A percentile compares a stretch with the other conserved stretches of the same genome.
Evolutionary conservation across 2,797 vertebrate genomes (phyloP).

Genomic region (Aulostomus chinensis): DNA sequence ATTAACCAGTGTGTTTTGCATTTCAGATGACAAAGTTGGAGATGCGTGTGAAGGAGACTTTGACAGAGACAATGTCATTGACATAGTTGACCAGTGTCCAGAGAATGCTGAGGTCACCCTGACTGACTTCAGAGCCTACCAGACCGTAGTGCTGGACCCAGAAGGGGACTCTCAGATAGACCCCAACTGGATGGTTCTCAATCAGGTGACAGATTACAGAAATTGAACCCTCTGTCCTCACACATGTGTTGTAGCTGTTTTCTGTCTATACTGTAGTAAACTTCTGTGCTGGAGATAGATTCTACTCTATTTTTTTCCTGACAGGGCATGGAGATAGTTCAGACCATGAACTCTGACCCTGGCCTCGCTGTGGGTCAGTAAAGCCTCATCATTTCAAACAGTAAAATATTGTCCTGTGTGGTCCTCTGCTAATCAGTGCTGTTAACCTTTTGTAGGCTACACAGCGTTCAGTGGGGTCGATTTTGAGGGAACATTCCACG

Average conservation of each 20-base stretch:
- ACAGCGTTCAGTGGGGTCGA: constrained; percentile 97
- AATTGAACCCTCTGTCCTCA: not conserved
- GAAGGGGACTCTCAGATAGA: constrained; percentile 98
- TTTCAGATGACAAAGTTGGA: constrained; percentile 86
- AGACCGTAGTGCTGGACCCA: constrained; percentile 97
- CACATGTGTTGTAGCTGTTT: too few relatives aligned
- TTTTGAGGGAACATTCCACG: constrained; percentile 98
- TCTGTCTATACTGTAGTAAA: too few relatives aligned
- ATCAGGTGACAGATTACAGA: constrained; percentile 81
- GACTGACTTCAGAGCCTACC: constrained; percentile 98
- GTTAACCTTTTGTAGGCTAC: constrained; percentile 83
- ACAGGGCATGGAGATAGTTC: constrained; percentile 93
- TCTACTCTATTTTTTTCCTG: constrained; percentile 4
- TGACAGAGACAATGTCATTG: constrained; percentile 92
- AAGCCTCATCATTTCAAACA: not conserved
- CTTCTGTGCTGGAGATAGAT: too few relatives aligned
- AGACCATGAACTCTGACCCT: constrained; percentile 99
- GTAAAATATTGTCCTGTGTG: not conserved
- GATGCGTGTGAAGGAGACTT: constrained; percentile 94
- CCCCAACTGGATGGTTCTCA: constrained; percentile 98
- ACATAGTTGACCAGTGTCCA: constrained; percentile 93
- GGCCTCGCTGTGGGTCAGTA: constrained; percentile 95
- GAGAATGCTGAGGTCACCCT: constrained; percentile 96
- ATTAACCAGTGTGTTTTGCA: too few relatives aligned
- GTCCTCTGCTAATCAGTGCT: not conserved